These are phyloP conservation scores for Polietes domitor DNA, from an alignment of 2,888 invertebrate species.

Conservation along the genomic window DNA sequence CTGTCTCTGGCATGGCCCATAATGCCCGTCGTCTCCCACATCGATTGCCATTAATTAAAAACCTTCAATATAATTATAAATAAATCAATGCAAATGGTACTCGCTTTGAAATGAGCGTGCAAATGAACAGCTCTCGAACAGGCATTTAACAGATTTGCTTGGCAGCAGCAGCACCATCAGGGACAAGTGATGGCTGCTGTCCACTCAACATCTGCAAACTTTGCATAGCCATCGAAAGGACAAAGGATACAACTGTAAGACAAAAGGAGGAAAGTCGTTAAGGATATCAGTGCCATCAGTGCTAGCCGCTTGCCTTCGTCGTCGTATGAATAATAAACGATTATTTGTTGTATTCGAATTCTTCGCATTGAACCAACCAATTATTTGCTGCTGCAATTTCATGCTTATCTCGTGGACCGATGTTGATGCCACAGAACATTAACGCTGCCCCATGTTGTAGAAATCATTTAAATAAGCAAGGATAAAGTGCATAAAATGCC, in stretches of 20 bases:
- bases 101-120: background rate
- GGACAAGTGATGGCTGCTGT: too few species aligned
- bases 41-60: background rate
- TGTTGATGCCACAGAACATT: too few species aligned
- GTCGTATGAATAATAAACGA: too few species aligned
- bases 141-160: constrained; percentile 17
- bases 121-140: background rate
- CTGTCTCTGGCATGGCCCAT: too few species aligned
- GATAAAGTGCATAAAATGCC: too few species aligned
- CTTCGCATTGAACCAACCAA: background rate
- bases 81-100: constrained; percentile 17
- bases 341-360: background rate
- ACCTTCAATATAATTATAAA: constrained; percentile 19
- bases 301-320: background rate
- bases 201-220: too few species aligned
- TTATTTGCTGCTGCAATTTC: background rate
- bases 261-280: background rate
- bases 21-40: background rate
- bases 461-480: background rate
- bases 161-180: background rate
- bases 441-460: background rate
- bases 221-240: too few species aligned
- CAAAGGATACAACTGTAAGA: too few species aligned
- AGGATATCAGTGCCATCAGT: background rate
- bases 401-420: background rate